Evolutionary conservation across 2,888 invertebrate genomes (phyloP), one percentile per base, ranked within the genome.

Genomic region (Tetropium fuscum): DNA sequence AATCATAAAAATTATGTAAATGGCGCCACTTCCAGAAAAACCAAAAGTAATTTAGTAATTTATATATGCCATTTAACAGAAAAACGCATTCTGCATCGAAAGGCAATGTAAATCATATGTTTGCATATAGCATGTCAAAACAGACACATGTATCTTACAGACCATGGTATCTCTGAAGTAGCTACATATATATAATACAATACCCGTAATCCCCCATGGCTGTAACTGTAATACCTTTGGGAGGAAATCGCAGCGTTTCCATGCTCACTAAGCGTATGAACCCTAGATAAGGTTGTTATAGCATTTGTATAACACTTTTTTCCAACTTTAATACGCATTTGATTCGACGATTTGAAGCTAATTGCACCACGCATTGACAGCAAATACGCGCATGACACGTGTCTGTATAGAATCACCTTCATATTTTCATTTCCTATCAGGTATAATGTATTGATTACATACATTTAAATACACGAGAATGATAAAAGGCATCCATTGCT

Each of bases 201-300:
- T 75, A 75, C 74, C 70, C 68, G 58, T 73, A 75, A 75, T 76
- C 75, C 75, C 75, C 58, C 59, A 72, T 74, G 74, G 73, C 69
- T 69, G 66, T 59, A 68, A 71, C 69, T 69, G 65, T 60, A 68
- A 71, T 68, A 58, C 68, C 74, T 70, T 64, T 60, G 68, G 74
- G 76, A 72, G 66, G 60, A 60, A 59, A 65, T 63, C 62, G 54
- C 65, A 53, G 70, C 71, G 74, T 72, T 75, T 72, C 74, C 74
- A 74, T 77, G 76, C 66, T 74, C 74, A 75, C 74, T 68, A 74
- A 74, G 72, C 77, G 75, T 74, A 69, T 72, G 63, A 75, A 75
- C 69, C 71, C 71, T 62, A 69, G 69, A 66, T 75, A 68, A 72
- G 69, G 70, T 68, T 72, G 71, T 75, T 74, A 74, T 69, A 64